A percentile compares a stretch with the other conserved stretches of the same genome.
Conservation (phyloP, 2,113 vertebrate species). For the Formicarius rufipectus region DNA sequence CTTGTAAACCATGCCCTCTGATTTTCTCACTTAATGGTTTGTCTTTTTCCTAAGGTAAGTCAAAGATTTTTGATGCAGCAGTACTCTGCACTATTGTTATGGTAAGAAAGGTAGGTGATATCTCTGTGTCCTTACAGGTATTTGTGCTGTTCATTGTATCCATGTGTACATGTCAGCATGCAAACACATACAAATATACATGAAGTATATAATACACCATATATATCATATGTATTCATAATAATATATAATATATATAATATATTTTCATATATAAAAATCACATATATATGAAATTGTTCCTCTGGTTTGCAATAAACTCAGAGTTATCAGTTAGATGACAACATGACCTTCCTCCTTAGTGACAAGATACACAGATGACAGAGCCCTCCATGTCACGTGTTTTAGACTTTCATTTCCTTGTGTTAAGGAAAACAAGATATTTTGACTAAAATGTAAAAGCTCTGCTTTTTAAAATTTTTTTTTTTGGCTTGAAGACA, state of each 20-base stretch:
- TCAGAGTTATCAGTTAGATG: background rate
- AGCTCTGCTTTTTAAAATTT: background rate
- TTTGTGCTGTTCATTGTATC: background rate
- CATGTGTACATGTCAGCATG: background rate
- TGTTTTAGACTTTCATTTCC: background rate
- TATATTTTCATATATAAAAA: background rate
- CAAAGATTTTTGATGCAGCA: background rate
- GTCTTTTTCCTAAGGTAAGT: background rate
- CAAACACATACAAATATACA: background rate
- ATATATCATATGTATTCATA: background rate
- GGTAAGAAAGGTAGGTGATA: background rate
- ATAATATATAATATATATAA: background rate
- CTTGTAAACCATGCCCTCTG: background rate
- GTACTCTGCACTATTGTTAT: background rate
- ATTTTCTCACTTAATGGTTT: background rate
- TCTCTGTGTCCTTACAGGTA: background rate
- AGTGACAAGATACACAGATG: background rate
- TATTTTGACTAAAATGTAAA: background rate
- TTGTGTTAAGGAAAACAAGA: background rate
- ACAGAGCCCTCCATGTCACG: background rate
- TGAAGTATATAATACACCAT: background rate
- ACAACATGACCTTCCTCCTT: background rate
- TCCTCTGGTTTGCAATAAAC: background rate
- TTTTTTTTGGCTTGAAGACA: background rate
- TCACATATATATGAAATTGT: background rate